Conservation (phyloP, 2,113 vertebrate genomes). For the Dasyprocta punctata region DNA sequence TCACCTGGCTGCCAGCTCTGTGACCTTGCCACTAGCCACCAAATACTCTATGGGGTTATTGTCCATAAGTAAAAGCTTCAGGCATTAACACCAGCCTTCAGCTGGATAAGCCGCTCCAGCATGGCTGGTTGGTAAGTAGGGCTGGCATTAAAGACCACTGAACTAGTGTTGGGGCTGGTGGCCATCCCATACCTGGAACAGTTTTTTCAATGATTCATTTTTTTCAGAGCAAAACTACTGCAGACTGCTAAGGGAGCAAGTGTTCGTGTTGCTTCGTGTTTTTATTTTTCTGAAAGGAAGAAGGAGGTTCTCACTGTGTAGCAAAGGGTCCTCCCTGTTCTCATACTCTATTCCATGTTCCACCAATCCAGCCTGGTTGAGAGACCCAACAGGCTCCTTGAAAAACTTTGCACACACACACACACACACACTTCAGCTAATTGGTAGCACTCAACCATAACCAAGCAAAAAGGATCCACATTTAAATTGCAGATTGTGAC, state of each 20-base stretch:
- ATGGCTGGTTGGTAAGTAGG: rapidly evolving
- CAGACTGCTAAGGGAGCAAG: not conserved
- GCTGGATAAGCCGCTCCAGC: too few relatives aligned
- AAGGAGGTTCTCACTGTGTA: not conserved
- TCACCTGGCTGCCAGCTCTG: not conserved
- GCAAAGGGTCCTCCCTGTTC: not conserved
- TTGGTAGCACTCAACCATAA: slow-evolving; percentile 65
- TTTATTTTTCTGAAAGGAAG: not conserved
- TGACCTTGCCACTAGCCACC: not conserved
- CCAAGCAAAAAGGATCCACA: slow-evolving; percentile 66
- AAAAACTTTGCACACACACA: not conserved
- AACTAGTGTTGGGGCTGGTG: not conserved
- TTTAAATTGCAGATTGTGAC: slow-evolving; percentile 84
- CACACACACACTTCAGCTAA: not conserved
- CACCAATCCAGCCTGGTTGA: not conserved
- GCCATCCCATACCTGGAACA: not conserved
- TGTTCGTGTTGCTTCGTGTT: not conserved
- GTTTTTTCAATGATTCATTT: not conserved
- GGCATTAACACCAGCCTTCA: not conserved
- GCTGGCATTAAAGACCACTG: not conserved
- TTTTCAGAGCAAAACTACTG: slow-evolving; percentile 9
- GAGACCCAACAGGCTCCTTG: not conserved
- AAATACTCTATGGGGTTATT: not conserved
- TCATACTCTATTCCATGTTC: not conserved
- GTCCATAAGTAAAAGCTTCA: not conserved